Evolutionary conservation across 2,113 vertebrate genomes (phyloP), one percentile per base, ranked within the genome.

Genomic region (Hippocampus guttulatus): DNA sequence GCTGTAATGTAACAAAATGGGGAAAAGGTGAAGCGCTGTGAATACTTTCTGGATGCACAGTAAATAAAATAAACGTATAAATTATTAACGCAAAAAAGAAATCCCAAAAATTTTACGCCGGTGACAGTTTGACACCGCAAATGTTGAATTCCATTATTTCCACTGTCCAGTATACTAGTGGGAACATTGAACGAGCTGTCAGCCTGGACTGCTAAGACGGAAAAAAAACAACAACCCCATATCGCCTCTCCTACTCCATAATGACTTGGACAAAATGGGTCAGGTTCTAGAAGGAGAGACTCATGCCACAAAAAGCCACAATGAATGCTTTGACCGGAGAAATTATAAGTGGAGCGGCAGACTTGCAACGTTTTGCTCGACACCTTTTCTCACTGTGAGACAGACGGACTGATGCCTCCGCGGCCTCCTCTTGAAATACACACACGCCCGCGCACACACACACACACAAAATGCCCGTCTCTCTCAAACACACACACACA

Each of bases 281-380:
- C 87, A 88, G 81, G 77, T 88, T 84, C 64, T 81, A 51, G 27
- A 25, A 45, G 3, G 62, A 83, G 77, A 71, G 73, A 70, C 75
- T 76, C 55, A 74, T 57, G 69, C 60, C 52, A 61, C 43, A 77
- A 82, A 75, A 62, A 63, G 64, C 40, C 20, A 12, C 51, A n/a
- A 54, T n/a, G 51, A 54, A 65, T 57, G n/a, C 23, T 57, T 25
- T 69, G 63, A 82, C 74, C 43, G 33, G 41, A 23, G 41, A 87
- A 79, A 90, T 90, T 83, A 84, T 30, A 85, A 74, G 74, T 41
- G 52, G 23, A 67, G 75, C 68, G 30, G 30, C 74, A 58, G 62
- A 33, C 33, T 27, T 20, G n/a, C 40, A 67, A 67, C 45, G 71
- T 57, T 67, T 90, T 78, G 81, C 72, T 84, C 81, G 74, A 60